Base-by-base conservation (phyloP, 2,797 vertebrate genomes). In the Neostethus bicornis region DNA sequence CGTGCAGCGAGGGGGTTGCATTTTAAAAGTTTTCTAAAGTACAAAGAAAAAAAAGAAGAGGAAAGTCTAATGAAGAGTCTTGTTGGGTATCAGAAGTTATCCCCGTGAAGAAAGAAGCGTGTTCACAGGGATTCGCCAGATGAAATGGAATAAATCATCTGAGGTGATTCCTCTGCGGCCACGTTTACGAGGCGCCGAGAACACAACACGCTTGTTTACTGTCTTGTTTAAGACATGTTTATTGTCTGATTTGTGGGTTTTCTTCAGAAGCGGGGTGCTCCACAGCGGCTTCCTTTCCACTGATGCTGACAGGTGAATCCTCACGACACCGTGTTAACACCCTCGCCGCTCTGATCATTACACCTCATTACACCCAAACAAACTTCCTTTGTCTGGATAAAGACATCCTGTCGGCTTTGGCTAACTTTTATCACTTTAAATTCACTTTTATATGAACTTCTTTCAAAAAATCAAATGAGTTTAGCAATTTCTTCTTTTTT, bases 101-200 rank as follows among this genome's bases (percentile, higher is more conserved):
- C 43, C 56, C 53, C 51, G 51, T 48, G 35, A 28, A 53, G 48
- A 44, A 24, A 43, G n/a, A 24, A 65, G 37, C 12, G 9, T 29
- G 42, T 26, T 72, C 42, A 31, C 9, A 11, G 28, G 28, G 23
- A 34, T 9, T 37, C 35, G 34, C 8, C 25, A 69, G 75, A 81
- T 80, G 43, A 84, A 83, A 77, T n/a, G 4, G 67, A 87, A 77
- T 80, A 76, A 72, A 80, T 77, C 28, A 79, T 85, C 32, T 65
- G 53, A 71, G 72, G 66, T 46, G 67, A 75, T 83, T 50, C 53
- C 70, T 68, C 69, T 71, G 66, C 53, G 24, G 75, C 58, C 66
- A 66, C n/a, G 0, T 24, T 7, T 38, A 58, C 67, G 51, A 51
- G 54, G 69, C 19, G 59, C 56, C 64, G 45, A 70, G 66, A 77